Percentiles rank a stretch among this genome's conserved stretches.
phyloP scores from a whole-genome alignment of 1,140 invertebrate genomes.

The Panulirus ornatus region DNA sequence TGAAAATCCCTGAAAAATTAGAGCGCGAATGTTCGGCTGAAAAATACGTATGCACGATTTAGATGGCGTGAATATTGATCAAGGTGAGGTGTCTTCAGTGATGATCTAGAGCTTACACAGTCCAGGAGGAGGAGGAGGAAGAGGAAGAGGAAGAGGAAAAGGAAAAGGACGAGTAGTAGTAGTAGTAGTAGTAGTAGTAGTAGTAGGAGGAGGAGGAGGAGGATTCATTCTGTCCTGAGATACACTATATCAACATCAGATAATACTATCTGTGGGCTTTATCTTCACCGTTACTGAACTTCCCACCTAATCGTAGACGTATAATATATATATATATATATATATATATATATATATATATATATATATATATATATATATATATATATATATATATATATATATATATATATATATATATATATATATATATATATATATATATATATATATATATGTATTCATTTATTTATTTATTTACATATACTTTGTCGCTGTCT shows the following conservation, averaged over 20 bases:
- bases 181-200: background rate
- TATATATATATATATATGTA: background rate
- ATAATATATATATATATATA: conserved; percentile 4
- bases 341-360: conserved; percentile 26
- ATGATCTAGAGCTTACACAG: no score
- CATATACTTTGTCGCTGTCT: no score
- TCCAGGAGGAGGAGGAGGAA: background rate
- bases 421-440: background rate
- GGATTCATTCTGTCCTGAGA: no score
- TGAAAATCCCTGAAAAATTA: no score
- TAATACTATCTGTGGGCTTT: no score
- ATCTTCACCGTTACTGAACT: no score
- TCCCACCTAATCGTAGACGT: no score
- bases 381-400: background rate
- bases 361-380: conserved; percentile 26
- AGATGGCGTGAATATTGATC: no score
- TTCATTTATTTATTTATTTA: background rate
- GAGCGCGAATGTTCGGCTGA: no score
- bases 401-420: background rate
- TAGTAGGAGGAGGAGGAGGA: background rate
- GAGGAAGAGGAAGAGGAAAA: background rate
- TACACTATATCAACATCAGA: no score
- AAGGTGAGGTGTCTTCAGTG: no score
- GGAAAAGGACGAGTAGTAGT: background rate
- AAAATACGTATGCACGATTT: no score